phyloP scores from a whole-genome alignment of 2,888 invertebrate species.

The Plemyria rubiginata region DNA sequence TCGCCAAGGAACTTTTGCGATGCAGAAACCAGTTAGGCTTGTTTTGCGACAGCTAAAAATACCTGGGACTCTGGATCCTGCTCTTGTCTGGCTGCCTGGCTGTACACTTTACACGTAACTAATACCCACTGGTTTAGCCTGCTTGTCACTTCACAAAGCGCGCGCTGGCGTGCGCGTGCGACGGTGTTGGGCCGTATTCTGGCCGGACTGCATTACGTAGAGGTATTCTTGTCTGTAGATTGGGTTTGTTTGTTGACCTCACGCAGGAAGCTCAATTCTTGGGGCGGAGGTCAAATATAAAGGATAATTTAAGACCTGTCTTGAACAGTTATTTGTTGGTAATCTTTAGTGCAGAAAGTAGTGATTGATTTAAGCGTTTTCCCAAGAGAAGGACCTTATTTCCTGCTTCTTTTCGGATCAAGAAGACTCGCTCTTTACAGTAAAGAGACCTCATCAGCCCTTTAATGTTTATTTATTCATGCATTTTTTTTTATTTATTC shows the following conservation, averaged over 20 bases:
- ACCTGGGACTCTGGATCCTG: slow-evolving; percentile 60
- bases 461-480: too few species aligned
- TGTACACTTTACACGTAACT: slow-evolving; percentile 56
- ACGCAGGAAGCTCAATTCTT: slow-evolving; percentile 61
- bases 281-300: slow-evolving; percentile 49
- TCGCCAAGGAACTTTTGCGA: slow-evolving; percentile 58
- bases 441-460: too few species aligned
- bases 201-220: slow-evolving; percentile 29
- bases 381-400: too few species aligned
- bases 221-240: slow-evolving; percentile 4
- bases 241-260: slow-evolving; percentile 67
- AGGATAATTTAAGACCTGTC: slow-evolving; percentile 9
- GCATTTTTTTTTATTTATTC: too few species aligned
- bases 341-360: too few species aligned
- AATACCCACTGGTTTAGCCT: slow-evolving; percentile 56
- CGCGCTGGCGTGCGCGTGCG: slow-evolving; percentile 48
- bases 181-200: slow-evolving; percentile 54
- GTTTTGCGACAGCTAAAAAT: slow-evolving; percentile 61
- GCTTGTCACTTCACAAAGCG: slow-evolving; percentile 43
- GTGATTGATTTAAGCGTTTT: too few species aligned
- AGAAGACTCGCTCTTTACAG: too few species aligned
- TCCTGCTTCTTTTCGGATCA: too few species aligned
- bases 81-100: slow-evolving; percentile 47
- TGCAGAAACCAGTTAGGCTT: slow-evolving; percentile 66
- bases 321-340: slow-evolving; percentile 7